Evolutionary conservation across 2,797 vertebrate species (phyloP), one percentile per base, ranked within the genome.

Genomic region (Gila robusta): DNA sequence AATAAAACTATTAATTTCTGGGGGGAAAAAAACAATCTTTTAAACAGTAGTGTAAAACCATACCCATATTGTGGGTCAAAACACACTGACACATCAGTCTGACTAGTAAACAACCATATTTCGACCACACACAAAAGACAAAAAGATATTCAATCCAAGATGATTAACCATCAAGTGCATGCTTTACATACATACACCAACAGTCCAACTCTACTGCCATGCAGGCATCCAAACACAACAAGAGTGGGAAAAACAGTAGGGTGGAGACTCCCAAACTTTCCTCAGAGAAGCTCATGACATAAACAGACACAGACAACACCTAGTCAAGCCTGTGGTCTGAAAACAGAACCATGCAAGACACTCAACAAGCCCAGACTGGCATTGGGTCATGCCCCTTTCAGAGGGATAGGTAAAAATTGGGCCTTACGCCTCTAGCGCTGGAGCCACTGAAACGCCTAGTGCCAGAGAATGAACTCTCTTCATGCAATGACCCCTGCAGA

Each of bases 381-480:
- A 73, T 19, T 23, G n/a, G 62, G 62, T 73, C 47, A 73, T 87
- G 86, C 82, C 66, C 39, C 19, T 39, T 72, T 54, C n/a, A 73
- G 82, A 69, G 59, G n/a, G 3, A 84, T 67, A 81, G 35, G 89
- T 59, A 78, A 49, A 59, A 14, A 81, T 41, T 88, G 83, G 3
- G 70, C 91, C 96, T 96, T 94, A 96, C 96, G 91, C 95, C 93
- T 0, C 87, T 91, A 86, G 95, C 94, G 84, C 92, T 92, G 84
- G 93, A 94, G 91, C 93, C 91, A 66, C 95, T 94, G 91, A 94
- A 93, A 70, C 95, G 90, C 56, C 91, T 93, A 35, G 91, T 93
- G 87, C 92, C 89, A 3, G 91, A 84, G 77, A 91, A 90, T 80
- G 92, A 32, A 79, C 93, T 92, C 67, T 94, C 96, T 5, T 95